Conservation (phyloP, 2,113 vertebrate genomes). For the Nannospalax galili region DNA sequence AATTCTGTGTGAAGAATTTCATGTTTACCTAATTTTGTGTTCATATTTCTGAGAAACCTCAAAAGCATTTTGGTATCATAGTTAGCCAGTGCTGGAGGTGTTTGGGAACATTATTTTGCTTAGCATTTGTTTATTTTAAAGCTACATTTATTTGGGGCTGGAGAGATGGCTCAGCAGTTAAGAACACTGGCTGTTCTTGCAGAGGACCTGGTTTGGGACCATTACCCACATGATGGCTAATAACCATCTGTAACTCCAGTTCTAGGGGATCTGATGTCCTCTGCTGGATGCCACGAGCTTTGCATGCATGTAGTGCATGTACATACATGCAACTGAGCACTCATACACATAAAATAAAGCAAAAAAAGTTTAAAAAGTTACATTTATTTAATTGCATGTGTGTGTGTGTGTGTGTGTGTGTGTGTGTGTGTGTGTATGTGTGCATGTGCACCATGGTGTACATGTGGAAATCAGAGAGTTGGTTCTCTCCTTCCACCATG, state of each 20-base stretch:
- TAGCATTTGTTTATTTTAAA: not conserved
- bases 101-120: not conserved
- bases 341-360: too few species aligned
- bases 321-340: too few species aligned
- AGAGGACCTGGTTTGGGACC: too few species aligned
- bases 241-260: too few species aligned
- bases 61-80: not conserved
- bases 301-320: too few species aligned
- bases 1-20: slow-evolving; percentile 24
- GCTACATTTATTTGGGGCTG: too few species aligned
- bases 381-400: not conserved
- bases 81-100: not conserved
- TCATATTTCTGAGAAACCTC: slow-evolving; percentile 9
- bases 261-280: too few species aligned
- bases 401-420: not conserved
- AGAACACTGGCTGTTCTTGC: too few species aligned
- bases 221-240: too few species aligned
- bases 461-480: not conserved
- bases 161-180: too few species aligned
- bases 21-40: slow-evolving; percentile 10
- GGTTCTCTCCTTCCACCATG: not conserved
- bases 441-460: not conserved
- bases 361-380: too few species aligned
- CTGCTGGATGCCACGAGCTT: too few species aligned
- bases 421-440: not conserved